Evolutionary conservation across 2,888 invertebrate species (phyloP).

Genomic region (Noctua janthe): DNA sequence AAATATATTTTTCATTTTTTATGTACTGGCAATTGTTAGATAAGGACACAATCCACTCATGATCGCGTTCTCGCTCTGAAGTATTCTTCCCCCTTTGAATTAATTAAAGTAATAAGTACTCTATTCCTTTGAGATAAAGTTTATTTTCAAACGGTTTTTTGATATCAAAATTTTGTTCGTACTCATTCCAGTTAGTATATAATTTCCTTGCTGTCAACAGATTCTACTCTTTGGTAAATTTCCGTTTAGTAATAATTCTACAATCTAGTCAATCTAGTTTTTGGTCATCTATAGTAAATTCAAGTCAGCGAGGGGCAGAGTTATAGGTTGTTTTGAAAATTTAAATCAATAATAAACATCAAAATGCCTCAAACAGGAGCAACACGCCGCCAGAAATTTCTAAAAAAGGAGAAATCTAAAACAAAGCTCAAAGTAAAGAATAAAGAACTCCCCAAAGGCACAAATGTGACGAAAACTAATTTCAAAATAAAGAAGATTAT

Average conservation of each 20-base stretch:
- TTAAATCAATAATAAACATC: not conserved
- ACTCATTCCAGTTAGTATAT: no score
- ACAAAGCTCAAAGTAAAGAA: constrained; percentile 95
- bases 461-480: constrained; percentile 96
- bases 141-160: no score
- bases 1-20: no score
- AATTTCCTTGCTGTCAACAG: not conserved
- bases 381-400: constrained; percentile 92
- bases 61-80: no score
- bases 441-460: constrained; percentile 95
- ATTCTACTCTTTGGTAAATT: not conserved
- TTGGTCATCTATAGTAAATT: not conserved
- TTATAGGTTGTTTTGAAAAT: constrained; percentile 35
- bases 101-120: no score
- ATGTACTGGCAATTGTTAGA: no score
- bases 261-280: no score
- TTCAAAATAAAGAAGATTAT: constrained; percentile 97
- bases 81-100: no score
- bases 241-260: no score
- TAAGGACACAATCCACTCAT: no score
- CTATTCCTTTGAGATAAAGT: no score
- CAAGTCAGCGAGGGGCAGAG: not conserved
- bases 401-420: constrained; percentile 96
- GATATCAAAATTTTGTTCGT: no score
- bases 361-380: constrained; percentile 87